phyloP scores from a whole-genome alignment of 1,140 invertebrate genomes.

The Homarus americanus region DNA sequence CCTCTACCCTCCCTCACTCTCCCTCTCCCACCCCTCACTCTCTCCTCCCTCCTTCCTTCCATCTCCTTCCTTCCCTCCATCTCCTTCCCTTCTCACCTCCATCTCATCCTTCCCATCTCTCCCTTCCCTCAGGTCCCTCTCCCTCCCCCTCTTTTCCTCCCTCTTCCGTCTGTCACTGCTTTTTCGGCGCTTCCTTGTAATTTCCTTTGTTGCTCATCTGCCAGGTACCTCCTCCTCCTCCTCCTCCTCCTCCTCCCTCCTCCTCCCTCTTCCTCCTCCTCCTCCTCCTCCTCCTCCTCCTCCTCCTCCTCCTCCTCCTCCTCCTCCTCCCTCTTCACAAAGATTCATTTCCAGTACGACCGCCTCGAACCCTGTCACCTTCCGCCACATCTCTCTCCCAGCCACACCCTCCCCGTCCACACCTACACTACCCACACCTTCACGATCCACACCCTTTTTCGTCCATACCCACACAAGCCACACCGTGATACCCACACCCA shows the following conservation, averaged over 20 bases:
- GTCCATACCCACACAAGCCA: no score
- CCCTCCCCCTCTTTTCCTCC: constrained; percentile 2
- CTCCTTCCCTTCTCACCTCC: background rate
- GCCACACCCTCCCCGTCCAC: no score
- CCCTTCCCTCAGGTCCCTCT: background rate
- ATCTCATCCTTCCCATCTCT: background rate
- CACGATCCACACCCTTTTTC: no score
- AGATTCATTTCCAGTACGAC: constrained; percentile 26
- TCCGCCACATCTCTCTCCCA: constrained; percentile 2
- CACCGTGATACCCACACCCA: no score
- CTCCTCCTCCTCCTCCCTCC: background rate
- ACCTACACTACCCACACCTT: no score
- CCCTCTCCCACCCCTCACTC: background rate
- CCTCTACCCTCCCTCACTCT: background rate
- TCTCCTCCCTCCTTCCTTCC: no score
- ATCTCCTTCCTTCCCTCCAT: background rate
- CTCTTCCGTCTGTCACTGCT: background rate
- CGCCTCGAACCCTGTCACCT: constrained; percentile 6
- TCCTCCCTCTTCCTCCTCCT: background rate
- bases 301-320: background rate
- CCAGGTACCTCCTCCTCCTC: background rate
- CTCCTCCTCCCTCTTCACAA: background rate
- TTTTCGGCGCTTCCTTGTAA: background rate
- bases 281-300: background rate
- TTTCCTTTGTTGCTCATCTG: background rate